Base-by-base conservation (phyloP, 64 coral and sea anemone genomes). In the Dendronephthya gigantea region DNA sequence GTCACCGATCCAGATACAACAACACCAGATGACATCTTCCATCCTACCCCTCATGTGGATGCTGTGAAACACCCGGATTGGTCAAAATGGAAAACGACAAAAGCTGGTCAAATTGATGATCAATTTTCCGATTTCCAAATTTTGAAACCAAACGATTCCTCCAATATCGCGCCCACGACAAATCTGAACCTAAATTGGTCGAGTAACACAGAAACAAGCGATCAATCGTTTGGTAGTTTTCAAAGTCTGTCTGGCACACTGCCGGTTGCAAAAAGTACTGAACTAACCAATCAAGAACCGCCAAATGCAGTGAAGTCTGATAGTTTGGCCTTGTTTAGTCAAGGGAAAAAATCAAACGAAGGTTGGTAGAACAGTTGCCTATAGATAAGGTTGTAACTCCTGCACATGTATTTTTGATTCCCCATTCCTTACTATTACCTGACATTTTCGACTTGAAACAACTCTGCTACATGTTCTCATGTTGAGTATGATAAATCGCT, bases 51-150 rank as follows among this genome's bases (percentile, higher is more conserved):
- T 3, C 7, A 29, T 35, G 36, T 79, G 4, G 72, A 79, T 79
- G 72, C 72, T 33, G 31, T 79, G 7, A 79, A 79, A 34, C 72
- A 79, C 9, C 72, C 72, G 15, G 72, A 79, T 34, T 79, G 72
- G 72, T 36, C 72, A 34, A 79, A 79, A 79, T 79, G 72, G 72
- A 79, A 35, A 29, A 79, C 72, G 9, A 14, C 72, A 34, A 79
- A 79, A 35, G 72, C 72, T 33, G 72, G 15, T 39, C 30, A 79
- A 36, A 79, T 79, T 36, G 72, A 79, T 79, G 72, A 79, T 35
- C 7, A 79, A 29, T 79, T 79, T 79, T 36, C 30, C 2, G 72
- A 79, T 35, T 79, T 79, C 31, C 72, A 34, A 79, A 79, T 39
- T 29, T 19, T 79, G 32, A 39, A 36, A 39, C 72, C 29, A 79